Conservation (phyloP, 2,888 invertebrate species). For the Mythimna lalbum region DNA sequence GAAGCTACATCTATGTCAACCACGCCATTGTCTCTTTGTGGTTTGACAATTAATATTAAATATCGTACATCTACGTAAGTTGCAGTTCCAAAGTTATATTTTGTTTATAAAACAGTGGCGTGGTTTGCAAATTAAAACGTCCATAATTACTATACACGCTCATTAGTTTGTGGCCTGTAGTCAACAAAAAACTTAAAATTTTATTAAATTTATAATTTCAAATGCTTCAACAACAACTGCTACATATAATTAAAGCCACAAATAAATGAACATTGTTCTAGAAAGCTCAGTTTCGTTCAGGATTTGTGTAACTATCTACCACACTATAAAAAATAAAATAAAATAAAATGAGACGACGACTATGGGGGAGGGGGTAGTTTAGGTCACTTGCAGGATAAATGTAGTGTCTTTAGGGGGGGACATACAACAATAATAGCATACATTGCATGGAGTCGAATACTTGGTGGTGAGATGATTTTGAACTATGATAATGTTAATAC, state of each 20-base stretch:
- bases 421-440: slow-evolving; percentile 67
- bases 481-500: slow-evolving; percentile 43
- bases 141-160: slow-evolving; percentile 82
- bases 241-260: slow-evolving; percentile 71
- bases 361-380: slow-evolving; percentile 62
- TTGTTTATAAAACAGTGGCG: slow-evolving; percentile 75
- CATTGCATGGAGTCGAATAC: slow-evolving; percentile 65
- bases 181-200: not conserved
- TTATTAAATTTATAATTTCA: not conserved
- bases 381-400: slow-evolving; percentile 70
- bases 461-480: slow-evolving; percentile 60
- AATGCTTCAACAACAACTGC: slow-evolving; percentile 1
- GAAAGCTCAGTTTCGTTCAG: slow-evolving; percentile 89
- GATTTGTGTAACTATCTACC: slow-evolving; percentile 83
- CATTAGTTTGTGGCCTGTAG: slow-evolving; percentile 80
- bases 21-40: slow-evolving; percentile 76
- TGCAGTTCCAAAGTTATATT: not conserved
- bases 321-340: slow-evolving; percentile 71
- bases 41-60: slow-evolving; percentile 27
- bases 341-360: slow-evolving; percentile 61
- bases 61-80: not conserved
- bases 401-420: slow-evolving; percentile 64
- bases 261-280: slow-evolving; percentile 83
- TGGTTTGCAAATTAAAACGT: slow-evolving; percentile 76
- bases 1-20: slow-evolving; percentile 72